These are phyloP conservation scores for Phortica okadai DNA, from an alignment of 2,888 invertebrate genomes.

Conservation along the genomic window DNA sequence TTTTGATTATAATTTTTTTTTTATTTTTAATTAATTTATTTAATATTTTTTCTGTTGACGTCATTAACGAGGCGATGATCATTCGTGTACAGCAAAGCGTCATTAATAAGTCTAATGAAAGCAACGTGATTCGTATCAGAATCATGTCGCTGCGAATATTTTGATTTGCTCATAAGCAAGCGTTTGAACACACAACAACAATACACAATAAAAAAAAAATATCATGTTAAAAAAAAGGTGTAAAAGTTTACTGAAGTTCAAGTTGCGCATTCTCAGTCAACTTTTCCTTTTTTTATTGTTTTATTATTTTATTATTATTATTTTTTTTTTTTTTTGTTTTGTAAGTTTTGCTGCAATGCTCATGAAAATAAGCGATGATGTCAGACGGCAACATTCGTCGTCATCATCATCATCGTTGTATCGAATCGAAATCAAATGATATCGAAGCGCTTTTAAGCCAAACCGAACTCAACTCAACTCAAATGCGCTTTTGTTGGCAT, in stretches of 20 bases:
- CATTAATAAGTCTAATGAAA: background rate
- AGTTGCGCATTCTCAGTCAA: conserved; percentile 25
- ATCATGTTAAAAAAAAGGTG: conserved; percentile 45
- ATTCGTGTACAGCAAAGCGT: background rate
- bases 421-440: background rate
- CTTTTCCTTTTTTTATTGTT: background rate
- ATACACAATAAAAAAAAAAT: too few species aligned
- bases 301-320: background rate
- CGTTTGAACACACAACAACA: too few species aligned
- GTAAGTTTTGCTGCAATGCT: conserved; percentile 27
- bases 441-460: background rate
- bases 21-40: too few species aligned
- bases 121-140: conserved; percentile 2
- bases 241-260: conserved; percentile 68
- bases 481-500: background rate
- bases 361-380: conserved; percentile 56
- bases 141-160: too few species aligned
- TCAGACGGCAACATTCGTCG: conserved; percentile 41
- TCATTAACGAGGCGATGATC: background rate
- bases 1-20: too few species aligned
- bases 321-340: conserved; percentile 5
- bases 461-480: too few species aligned
- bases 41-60: background rate
- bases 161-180: too few species aligned
- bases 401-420: background rate